Conservation (phyloP, 2,797 vertebrate genomes). For the Urophycis tenuis region DNA sequence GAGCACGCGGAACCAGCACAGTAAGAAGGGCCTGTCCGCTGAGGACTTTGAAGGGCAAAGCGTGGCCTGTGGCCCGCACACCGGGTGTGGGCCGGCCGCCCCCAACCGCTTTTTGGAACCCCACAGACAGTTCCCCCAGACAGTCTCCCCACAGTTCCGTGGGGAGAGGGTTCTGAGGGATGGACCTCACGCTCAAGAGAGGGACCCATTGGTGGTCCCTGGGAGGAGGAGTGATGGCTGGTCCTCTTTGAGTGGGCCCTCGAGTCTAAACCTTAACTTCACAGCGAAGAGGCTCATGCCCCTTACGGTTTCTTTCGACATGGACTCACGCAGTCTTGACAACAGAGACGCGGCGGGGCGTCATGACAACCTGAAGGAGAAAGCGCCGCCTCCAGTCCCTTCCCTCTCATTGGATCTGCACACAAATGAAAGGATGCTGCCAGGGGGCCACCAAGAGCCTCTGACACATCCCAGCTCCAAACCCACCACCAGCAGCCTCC, state of each 20-base stretch:
- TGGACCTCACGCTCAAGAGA: constrained; percentile 31
- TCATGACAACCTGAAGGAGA: constrained; percentile 18
- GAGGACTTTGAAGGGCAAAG: constrained; percentile 44
- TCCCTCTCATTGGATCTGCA: constrained; percentile 34
- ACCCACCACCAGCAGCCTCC: constrained; percentile 68
- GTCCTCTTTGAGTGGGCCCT: constrained; percentile 54
- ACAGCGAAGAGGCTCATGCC: constrained; percentile 42
- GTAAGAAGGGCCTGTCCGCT: constrained; percentile 48
- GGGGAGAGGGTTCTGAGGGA: constrained; percentile 33
- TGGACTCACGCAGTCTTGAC: constrained; percentile 32
- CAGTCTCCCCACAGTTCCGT: too few species aligned
- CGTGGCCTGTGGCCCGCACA: constrained; percentile 14
- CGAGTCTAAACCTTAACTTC: constrained; percentile 34
- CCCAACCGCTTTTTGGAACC: constrained; percentile 30
- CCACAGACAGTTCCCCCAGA: constrained; percentile 28
- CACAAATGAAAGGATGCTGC: constrained; percentile 43
- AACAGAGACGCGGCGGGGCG: constrained; percentile 29
- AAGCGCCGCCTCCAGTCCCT: constrained; percentile 16
- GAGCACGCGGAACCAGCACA: constrained; percentile 53
- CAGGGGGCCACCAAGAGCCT: constrained; percentile 37
- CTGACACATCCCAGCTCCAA: constrained; percentile 56
- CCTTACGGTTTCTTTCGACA: constrained; percentile 52
- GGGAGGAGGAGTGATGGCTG: constrained; percentile 52
- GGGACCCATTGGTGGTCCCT: constrained; percentile 30
- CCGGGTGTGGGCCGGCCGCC: constrained; percentile 12